These are phyloP conservation scores for Melieria picta DNA, from an alignment of 2,888 invertebrate genomes.

Conservation along the genomic window DNA sequence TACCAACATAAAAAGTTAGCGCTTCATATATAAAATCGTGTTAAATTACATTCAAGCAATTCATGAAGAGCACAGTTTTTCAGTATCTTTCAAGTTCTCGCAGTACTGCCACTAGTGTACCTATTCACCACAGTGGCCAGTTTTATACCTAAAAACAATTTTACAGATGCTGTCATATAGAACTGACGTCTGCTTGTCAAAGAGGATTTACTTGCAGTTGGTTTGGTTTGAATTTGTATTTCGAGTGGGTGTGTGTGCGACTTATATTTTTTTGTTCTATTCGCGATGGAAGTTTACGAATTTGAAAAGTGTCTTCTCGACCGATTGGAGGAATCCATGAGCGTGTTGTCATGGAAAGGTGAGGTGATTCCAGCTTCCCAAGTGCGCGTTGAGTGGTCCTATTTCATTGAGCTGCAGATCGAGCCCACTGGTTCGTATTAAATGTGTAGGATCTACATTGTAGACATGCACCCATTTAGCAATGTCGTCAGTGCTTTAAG, in stretches of 20 bases:
- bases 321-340: conserved; percentile 68
- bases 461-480: neutral
- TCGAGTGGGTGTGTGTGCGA: neutral
- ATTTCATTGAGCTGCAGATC: conserved; percentile 69
- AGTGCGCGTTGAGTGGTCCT: conserved; percentile 70
- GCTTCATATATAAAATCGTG: too few species aligned
- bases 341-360: conserved; percentile 67
- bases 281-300: conserved; percentile 70
- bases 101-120: neutral
- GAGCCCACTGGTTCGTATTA: conserved; percentile 66
- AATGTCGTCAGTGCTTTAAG: neutral
- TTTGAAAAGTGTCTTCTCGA: conserved; percentile 71
- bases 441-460: too few species aligned
- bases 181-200: neutral
- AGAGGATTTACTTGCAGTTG: conserved; percentile 7
- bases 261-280: conserved; percentile 26
- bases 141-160: too few species aligned
- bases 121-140: neutral
- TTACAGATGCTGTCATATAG: too few species aligned
- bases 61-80: too few species aligned
- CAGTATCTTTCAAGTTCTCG: neutral
- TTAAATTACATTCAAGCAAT: too few species aligned
- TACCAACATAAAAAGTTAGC: too few species aligned
- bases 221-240: neutral
- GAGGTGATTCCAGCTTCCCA: conserved; percentile 67